These are phyloP conservation scores for Papilio polyxenes DNA, from an alignment of 1,140 invertebrate species.

Conservation along the genomic window DNA sequence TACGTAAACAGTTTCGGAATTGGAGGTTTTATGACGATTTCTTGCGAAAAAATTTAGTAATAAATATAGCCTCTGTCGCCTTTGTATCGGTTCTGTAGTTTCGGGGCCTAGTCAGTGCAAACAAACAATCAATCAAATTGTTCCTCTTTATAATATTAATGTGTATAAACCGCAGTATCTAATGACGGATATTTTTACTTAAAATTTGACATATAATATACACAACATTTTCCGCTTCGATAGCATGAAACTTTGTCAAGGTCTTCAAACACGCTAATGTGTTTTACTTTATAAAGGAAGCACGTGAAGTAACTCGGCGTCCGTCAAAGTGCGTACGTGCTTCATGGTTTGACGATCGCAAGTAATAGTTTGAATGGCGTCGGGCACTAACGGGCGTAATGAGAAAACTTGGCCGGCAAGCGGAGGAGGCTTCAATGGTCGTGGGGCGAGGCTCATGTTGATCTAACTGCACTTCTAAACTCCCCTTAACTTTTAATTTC, in stretches of 20 bases:
- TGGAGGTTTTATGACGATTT: no score
- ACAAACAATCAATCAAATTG: no score
- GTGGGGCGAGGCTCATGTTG: constrained; percentile 34
- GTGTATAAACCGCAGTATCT: neutral
- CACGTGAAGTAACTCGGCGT: constrained; percentile 30
- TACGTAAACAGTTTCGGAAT: no score
- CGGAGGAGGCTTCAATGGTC: constrained; percentile 46
- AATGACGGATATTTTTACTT: neutral
- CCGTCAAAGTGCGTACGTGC: constrained; percentile 53
- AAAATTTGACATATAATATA: neutral
- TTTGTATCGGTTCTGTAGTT: no score
- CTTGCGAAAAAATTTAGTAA: no score
- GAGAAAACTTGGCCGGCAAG: constrained; percentile 68
- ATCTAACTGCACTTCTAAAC: constrained; percentile 39
- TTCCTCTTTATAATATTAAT: no score
- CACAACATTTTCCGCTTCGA: neutral
- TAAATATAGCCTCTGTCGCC: no score
- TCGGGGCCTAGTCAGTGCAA: no score
- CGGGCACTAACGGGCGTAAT: constrained; percentile 65
- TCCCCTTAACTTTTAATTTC: constrained; percentile 36
- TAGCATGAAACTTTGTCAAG: neutral
- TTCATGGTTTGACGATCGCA: constrained; percentile 52
- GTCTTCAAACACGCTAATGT: neutral
- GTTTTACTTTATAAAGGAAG: constrained; percentile 16
- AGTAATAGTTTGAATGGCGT: constrained; percentile 59